Evolutionary conservation across 2,797 vertebrate genomes (phyloP), one percentile per base, ranked within the genome.

Genomic region (Coluber constrictor): DNA sequence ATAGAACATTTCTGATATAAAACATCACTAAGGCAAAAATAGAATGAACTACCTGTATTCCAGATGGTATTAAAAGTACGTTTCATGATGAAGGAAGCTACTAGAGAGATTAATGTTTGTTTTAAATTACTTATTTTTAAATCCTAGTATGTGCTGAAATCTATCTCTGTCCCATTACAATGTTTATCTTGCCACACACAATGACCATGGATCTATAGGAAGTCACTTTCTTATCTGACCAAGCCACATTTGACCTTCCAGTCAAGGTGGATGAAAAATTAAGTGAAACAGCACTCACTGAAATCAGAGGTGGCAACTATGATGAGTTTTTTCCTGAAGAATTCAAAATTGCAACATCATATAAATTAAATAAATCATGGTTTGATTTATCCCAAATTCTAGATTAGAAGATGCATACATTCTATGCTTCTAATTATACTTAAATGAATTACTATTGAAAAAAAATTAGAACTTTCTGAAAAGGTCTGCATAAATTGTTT

Each of bases 201-300:
- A 94, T 94, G 89, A 87, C 93, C 63, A 93, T 25, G 87, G 86
- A 55, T 11, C 94, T 5, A 66, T 59, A 95, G 88, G 94, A 94
- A 94, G 91, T 47, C 90, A 61, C 74, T 20, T 94, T 96, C 87
- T 94, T 94, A 95, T 95, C 94, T 94, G 86, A 89, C 91, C 92
- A 94, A 95, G 37, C 92, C 96, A 95, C 95, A 91, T 32, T 93
- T 96, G 95, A 95, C 96, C 94, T 96, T 95, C 61, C 2, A 92
- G 91, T 89, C 92, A 95, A 95, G 86, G 60, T 87, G 94, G 86
- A 5, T 93, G 87, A 93, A 96, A 95, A 96, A 97, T 92, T 94
- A 59, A 37, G 86, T 95, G 91, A 93, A 96, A 95, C 15, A 94
- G 92, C 91, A 90, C 0, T 0, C 60, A 0, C 29, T 90, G 92